A percentile compares a stretch with the other conserved stretches of the same genome.
These are phyloP conservation scores for Malurus melanocephalus DNA, from an alignment of 2,113 vertebrate species.

Conservation along the genomic window DNA sequence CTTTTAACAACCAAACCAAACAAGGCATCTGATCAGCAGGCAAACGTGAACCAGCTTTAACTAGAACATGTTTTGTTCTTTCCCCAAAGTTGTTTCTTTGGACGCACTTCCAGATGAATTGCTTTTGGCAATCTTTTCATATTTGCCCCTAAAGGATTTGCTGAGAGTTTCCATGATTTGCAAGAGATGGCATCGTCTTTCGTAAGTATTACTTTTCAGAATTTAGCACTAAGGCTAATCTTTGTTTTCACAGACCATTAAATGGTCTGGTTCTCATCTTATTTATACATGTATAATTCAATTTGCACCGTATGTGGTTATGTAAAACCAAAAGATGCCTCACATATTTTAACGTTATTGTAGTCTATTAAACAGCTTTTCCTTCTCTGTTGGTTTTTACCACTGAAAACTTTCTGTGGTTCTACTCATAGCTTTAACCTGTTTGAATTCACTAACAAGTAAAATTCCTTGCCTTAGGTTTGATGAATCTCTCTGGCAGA, in stretches of 20 bases:
- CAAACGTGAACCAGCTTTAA: background rate
- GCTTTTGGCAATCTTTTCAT: conserved; percentile 81
- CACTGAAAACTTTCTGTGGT: background rate
- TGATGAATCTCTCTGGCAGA: conserved; percentile 91
- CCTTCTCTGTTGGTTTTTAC: background rate
- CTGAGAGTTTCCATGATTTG: conserved; percentile 77
- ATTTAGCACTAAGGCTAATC: background rate
- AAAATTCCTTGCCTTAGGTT: conserved; percentile 70
- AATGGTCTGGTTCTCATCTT: background rate
- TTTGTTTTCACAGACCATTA: background rate
- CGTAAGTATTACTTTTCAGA: conserved; percentile 74
- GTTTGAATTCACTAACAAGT: background rate
- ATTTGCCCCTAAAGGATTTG: conserved; percentile 82
- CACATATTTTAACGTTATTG: background rate
- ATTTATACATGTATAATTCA: background rate
- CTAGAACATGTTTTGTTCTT: background rate
- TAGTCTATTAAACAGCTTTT: background rate
- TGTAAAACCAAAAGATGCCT: background rate
- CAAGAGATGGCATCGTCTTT: conserved; percentile 84
- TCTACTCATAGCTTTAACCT: background rate
- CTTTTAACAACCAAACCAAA: background rate
- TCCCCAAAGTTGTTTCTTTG: conserved; percentile 78
- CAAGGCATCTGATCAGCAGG: background rate
- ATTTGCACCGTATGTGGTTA: background rate
- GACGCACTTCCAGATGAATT: conserved; percentile 89